phyloP scores from a whole-genome alignment of 2,113 vertebrate species.

The Tyto alba region DNA sequence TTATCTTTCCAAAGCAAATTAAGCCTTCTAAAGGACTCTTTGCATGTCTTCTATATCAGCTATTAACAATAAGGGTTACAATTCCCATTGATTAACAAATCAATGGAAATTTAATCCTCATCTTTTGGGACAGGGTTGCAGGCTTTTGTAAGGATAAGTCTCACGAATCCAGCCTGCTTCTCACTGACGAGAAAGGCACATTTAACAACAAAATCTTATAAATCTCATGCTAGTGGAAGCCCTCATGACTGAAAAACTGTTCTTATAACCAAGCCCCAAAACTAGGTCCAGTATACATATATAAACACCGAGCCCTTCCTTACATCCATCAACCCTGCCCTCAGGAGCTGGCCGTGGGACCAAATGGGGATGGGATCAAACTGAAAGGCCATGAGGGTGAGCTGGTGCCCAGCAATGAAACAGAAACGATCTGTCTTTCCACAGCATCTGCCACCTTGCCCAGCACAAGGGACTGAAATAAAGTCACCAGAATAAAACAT shows the following conservation, averaged over 20 bases:
- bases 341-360: not conserved
- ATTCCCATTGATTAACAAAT: too few relatives aligned
- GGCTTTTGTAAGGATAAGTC: not conserved
- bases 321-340: not conserved
- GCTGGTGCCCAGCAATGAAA: not conserved
- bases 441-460: not conserved
- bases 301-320: not conserved
- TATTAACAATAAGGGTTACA: not conserved
- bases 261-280: not conserved
- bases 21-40: not conserved
- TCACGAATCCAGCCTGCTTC: not conserved
- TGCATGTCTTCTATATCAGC: not conserved
- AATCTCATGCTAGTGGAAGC: not conserved
- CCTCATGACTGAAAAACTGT: not conserved
- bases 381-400: not conserved
- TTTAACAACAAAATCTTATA: not conserved
- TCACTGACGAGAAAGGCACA: not conserved
- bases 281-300: not conserved
- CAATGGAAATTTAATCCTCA: not conserved
- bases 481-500: not conserved
- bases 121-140: not conserved
- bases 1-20: not conserved
- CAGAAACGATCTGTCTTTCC: not conserved
- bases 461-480: not conserved
- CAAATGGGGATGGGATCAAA: not conserved